Percentiles rank a stretch among this genome's conserved stretches.
Conservation (phyloP, 2,797 vertebrate genomes). For the Danio aesculapii region DNA sequence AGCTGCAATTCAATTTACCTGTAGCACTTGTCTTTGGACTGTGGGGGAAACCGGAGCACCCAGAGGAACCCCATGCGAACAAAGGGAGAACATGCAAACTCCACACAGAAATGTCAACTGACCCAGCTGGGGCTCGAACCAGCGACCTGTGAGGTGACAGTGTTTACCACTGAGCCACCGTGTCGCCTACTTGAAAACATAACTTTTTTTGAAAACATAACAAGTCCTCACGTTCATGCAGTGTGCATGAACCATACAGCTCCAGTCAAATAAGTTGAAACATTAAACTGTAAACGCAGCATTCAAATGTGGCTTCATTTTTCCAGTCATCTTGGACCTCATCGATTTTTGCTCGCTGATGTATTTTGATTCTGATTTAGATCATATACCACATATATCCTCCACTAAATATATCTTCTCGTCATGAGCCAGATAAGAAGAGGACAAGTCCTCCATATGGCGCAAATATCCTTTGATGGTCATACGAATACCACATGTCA, state of each 20-base stretch:
- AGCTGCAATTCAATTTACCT: no score
- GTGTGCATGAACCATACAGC: background rate
- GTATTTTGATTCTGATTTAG: constrained; percentile 40
- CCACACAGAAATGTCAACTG: no score
- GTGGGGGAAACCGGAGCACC: no score
- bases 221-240: background rate
- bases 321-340: constrained; percentile 12
- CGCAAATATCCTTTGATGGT: constrained; percentile 59
- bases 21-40: no score
- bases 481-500: constrained; percentile 62
- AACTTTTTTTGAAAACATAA: no score
- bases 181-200: no score
- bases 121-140: no score
- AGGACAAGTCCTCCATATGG: constrained; percentile 58
- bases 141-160: no score
- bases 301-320: background rate
- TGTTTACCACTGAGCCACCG: no score
- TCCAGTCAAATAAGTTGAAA: background rate
- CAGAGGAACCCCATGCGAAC: no score
- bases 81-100: no score
- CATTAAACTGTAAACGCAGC: background rate
- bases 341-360: background rate
- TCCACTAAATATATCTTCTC: constrained; percentile 37
- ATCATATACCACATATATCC: constrained; percentile 35
- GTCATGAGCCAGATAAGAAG: constrained; percentile 47